Base-by-base conservation (phyloP, 2,888 invertebrate genomes). In the Octodonta nipae region DNA sequence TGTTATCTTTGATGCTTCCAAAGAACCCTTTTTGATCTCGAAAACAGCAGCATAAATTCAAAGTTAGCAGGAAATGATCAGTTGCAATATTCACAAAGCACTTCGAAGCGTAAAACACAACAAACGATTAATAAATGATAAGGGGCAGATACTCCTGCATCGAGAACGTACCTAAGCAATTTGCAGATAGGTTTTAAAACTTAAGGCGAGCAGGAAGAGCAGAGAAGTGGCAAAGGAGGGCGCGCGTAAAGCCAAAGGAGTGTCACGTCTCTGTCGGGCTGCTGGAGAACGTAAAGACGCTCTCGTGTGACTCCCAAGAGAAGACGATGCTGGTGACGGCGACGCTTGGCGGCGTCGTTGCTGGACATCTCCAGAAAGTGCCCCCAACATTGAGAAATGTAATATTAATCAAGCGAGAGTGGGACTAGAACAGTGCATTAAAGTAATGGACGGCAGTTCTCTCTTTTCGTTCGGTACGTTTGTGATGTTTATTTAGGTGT, bases 361-460 rank as follows among this genome's bases (percentile, higher is more conserved):
- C 36, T 30, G 36, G 36, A 36, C 36, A 33, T 33, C 33, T 33
- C 10, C n/a, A 11, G 22, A 22, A 11, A 22, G 22, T 22, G 22
- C 22, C 22, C 22, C 22, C 52, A 52, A 56, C 54, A 55, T 53
- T 51, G 65, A 66, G 66, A 68, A 68, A 69, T 71, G 69, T 67
- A 71, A 70, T 70, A 71, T 71, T 71, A 71, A 71, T 71, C 70
- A 66, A 67, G 58, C 51, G 47, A 49, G 56, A 56, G 55, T 51
- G 52, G 52, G 58, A 58, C 58, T 55, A 55, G 58, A 57, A 58
- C 57, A 57, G 58, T 61, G 59, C 61, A 61, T 61, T 61, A 61
- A 58, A 54, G 58, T 61, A 61, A 61, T 61, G 60, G 61, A 61
- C 58, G 44, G 44, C 41, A 41, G 42, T 40, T 43, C 43, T 42